Conservation (phyloP, 2,797 vertebrate genomes). For the Pitangus sulphuratus region DNA sequence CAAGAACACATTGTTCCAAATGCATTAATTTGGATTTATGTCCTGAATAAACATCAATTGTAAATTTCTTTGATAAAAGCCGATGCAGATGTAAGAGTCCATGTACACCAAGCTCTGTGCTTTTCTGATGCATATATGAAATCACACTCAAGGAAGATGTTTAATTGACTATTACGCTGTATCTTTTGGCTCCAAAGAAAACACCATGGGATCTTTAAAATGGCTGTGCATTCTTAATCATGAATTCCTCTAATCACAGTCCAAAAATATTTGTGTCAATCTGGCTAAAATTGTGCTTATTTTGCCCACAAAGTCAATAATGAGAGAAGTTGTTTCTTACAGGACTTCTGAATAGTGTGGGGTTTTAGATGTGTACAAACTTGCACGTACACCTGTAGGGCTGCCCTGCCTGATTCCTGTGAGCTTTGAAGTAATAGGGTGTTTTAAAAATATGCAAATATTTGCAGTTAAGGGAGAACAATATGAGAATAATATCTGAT, state of each 20-base stretch:
- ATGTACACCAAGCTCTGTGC: not conserved
- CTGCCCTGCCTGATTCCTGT: not conserved
- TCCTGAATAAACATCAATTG: constrained; percentile 13
- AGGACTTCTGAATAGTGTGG: not conserved
- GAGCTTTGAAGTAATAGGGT: not conserved
- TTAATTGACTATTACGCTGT: not conserved
- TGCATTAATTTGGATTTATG: constrained; percentile 12
- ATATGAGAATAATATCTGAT: not conserved
- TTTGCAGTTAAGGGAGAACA: not conserved
- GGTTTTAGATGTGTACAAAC: not conserved
- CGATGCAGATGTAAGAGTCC: not conserved
- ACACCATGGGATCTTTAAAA: not conserved
- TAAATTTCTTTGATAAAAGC: constrained; percentile 30
- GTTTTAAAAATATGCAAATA: not conserved
- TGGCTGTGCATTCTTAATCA: not conserved
- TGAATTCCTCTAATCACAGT: not conserved
- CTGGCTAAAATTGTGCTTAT: not conserved
- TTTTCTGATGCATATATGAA: not conserved
- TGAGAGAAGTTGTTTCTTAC: not conserved
- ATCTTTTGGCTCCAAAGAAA: not conserved
- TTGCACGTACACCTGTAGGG: not conserved
- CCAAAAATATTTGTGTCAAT: not conserved
- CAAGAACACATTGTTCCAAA: constrained; percentile 36
- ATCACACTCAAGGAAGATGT: not conserved
- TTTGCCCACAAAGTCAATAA: not conserved